Evolutionary conservation across 2,888 invertebrate genomes (phyloP).

Genomic region (Hypomecis punctinalis): DNA sequence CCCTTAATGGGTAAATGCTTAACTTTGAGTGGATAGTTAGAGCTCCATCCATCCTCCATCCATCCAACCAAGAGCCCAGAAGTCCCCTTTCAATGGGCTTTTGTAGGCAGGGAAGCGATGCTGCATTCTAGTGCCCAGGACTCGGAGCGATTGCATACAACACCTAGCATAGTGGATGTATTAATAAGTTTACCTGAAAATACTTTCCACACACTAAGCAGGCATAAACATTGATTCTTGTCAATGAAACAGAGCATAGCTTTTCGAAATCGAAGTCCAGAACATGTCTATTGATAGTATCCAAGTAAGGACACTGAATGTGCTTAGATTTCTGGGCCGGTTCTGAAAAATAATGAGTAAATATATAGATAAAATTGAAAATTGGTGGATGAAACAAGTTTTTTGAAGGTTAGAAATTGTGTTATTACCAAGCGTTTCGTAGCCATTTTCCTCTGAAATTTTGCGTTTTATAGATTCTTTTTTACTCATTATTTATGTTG

Average conservation of each 20-base stretch:
- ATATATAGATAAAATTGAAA: not conserved
- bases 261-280: constrained; percentile 99
- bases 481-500: constrained; percentile 54
- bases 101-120: too few relatives aligned
- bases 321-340: constrained; percentile 59
- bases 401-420: constrained; percentile 47
- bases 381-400: not conserved
- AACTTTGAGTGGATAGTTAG: too few relatives aligned
- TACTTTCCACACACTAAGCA: constrained; percentile 99
- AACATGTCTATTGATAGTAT: constrained; percentile 98
- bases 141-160: too few relatives aligned
- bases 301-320: constrained; percentile 97
- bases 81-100: too few relatives aligned
- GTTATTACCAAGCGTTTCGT: constrained; percentile 55
- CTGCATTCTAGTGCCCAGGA: too few relatives aligned
- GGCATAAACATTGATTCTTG: constrained; percentile 99
- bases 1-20: too few relatives aligned
- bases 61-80: too few relatives aligned
- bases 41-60: too few relatives aligned
- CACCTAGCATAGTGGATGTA: too few relatives aligned
- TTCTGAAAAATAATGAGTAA: constrained; percentile 55
- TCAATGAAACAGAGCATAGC: constrained; percentile 98
- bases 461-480: constrained; percentile 63
- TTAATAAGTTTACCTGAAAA: constrained; percentile 84
- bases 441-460: constrained; percentile 60